A percentile compares a stretch with the other conserved stretches of the same genome.
These are phyloP conservation scores for Pseudois nayaur DNA, from an alignment of 2,113 vertebrate species.

Conservation along the genomic window DNA sequence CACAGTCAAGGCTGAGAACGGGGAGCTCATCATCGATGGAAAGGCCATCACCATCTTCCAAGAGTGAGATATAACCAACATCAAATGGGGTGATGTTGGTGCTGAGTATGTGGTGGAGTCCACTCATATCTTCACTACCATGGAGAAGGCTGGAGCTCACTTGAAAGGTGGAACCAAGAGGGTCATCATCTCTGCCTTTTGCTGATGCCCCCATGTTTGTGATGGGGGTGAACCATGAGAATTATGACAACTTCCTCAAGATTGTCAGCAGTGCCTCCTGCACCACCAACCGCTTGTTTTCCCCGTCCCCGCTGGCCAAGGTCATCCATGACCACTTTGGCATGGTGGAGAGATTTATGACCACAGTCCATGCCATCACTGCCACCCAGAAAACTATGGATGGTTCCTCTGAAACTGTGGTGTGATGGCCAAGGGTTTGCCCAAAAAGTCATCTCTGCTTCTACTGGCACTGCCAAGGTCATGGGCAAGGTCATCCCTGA, in stretches of 20 bases:
- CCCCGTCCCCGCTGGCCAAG: background rate
- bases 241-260: background rate
- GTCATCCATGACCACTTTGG: background rate
- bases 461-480: background rate
- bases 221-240: background rate
- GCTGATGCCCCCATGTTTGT: background rate
- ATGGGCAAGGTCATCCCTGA: background rate
- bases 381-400: background rate
- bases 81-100: background rate
- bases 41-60: background rate
- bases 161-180: background rate
- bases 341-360: background rate
- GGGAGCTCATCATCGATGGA: background rate
- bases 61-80: background rate
- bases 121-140: background rate
- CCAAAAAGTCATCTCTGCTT: background rate
- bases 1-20: background rate
- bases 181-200: background rate
- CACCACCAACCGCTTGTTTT: background rate
- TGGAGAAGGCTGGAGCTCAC: background rate
- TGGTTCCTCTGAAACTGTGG: background rate
- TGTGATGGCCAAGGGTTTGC: fast-evolving
- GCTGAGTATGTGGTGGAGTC: background rate
- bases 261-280: background rate
- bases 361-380: background rate